Evolutionary conservation across 2,888 invertebrate species (phyloP).

Genomic region (Cheilosia pagana): DNA sequence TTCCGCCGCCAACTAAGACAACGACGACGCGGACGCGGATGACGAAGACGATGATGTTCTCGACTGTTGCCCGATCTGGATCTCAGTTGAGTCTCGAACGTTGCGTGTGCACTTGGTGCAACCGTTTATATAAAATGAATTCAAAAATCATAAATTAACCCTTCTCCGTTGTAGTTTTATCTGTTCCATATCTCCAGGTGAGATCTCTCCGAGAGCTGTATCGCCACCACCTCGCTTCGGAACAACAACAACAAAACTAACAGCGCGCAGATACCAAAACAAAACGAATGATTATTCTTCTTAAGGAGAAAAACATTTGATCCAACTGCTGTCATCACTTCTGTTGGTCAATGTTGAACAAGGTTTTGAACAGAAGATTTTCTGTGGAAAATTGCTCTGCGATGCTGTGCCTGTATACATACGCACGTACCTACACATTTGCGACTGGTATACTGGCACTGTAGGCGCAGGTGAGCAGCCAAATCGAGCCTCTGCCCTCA

Average conservation of each 20-base stretch:
- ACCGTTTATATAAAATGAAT: constrained; percentile 75
- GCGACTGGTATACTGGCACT: background rate
- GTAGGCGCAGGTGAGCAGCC: constrained; percentile 54
- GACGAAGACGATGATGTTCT: constrained; percentile 71
- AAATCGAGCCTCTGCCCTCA: constrained; percentile 28
- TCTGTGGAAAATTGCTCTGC: constrained; percentile 70
- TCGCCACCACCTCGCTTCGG: constrained; percentile 59
- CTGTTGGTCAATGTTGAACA: constrained; percentile 75
- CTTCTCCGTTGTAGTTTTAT: constrained; percentile 73
- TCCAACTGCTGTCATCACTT: constrained; percentile 75
- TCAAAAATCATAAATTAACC: constrained; percentile 76
- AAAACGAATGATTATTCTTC: constrained; percentile 71
- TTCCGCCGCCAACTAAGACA: constrained; percentile 13
- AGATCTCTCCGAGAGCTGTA: constrained; percentile 65
- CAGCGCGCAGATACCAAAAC: constrained; percentile 47
- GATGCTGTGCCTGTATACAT: constrained; percentile 19
- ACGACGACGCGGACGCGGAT: constrained; percentile 48
- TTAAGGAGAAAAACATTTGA: constrained; percentile 75
- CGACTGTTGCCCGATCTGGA: constrained; percentile 66
- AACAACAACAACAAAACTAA: constrained; percentile 42
- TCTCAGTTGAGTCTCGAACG: constrained; percentile 58
- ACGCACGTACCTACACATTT: constrained; percentile 1
- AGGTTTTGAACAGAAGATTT: constrained; percentile 74
- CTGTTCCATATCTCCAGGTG: constrained; percentile 71
- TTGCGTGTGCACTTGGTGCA: constrained; percentile 75